Evolutionary conservation across 2,797 vertebrate genomes (phyloP).

Genomic region (Phrynocephalus forsythii): DNA sequence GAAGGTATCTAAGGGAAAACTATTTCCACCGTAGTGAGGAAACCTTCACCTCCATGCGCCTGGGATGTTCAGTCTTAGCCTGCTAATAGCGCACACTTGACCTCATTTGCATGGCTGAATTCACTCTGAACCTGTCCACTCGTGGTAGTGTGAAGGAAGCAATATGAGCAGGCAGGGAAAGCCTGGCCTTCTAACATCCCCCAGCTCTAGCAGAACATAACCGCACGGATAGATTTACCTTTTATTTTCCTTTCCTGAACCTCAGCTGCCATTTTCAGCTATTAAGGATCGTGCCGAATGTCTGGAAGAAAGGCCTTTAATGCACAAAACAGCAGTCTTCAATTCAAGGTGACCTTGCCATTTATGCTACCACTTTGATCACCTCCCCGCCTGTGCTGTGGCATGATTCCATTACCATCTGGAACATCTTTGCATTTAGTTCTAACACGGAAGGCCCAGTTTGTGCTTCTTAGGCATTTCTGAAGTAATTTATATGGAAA

Average conservation of each 20-base stretch:
- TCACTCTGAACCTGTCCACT: not conserved
- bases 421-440: slow-evolving; percentile 65
- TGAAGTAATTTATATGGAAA: slow-evolving; percentile 69
- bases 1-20: not conserved
- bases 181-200: slow-evolving; percentile 3
- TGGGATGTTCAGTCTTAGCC: not conserved
- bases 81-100: not conserved
- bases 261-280: slow-evolving; percentile 45
- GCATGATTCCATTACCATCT: slow-evolving; percentile 69
- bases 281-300: slow-evolving; percentile 34
- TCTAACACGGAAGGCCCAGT: slow-evolving; percentile 68
- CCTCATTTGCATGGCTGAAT: slow-evolving; percentile 19
- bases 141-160: slow-evolving; percentile 21
- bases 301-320: slow-evolving; percentile 45
- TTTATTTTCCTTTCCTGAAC: not conserved
- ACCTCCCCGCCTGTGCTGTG: slow-evolving; percentile 59
- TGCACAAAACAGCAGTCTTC: slow-evolving; percentile 50
- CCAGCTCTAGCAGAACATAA: slow-evolving; percentile 21
- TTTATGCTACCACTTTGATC: slow-evolving; percentile 71
- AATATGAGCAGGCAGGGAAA: not conserved
- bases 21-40: not conserved
- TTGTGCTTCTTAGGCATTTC: slow-evolving; percentile 69
- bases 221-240: slow-evolving; percentile 29
- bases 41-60: not conserved
- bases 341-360: slow-evolving; percentile 70